Conservation (phyloP, 1,140 invertebrate genomes). For the Macrotrachela quadricornifera region DNA sequence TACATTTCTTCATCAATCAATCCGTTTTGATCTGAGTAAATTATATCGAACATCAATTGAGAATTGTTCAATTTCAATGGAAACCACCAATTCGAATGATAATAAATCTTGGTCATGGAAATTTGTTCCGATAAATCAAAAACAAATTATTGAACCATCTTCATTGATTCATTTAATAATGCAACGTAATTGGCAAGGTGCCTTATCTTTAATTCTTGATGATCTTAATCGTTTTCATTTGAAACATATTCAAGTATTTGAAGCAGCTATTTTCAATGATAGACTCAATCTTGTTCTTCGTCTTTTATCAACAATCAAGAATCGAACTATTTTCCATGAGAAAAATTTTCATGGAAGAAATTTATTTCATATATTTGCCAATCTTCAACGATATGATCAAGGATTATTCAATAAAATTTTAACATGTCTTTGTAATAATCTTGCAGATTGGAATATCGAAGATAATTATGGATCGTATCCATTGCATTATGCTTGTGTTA, state of each 20-base stretch:
- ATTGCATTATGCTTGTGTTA: constrained; percentile 29
- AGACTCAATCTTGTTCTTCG: constrained; percentile 30
- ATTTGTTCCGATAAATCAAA: too few species aligned
- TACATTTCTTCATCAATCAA: too few species aligned
- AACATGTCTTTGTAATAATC: constrained; percentile 18
- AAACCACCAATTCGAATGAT: too few species aligned
- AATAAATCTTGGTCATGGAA: too few species aligned
- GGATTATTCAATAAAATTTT: constrained; percentile 23
- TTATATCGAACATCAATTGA: too few species aligned
- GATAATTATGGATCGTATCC: constrained; percentile 28
- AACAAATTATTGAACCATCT: too few species aligned
- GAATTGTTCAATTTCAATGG: too few species aligned
- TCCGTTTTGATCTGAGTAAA: too few species aligned
- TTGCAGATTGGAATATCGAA: constrained; percentile 13
- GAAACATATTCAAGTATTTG: too few species aligned
- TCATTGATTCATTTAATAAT: constrained; percentile 18
- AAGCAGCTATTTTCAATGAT: constrained; percentile 27
- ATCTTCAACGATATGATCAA: too few species aligned
- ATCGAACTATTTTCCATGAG: constrained; percentile 12
- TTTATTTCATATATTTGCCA: constrained; percentile 25
- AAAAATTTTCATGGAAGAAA: constrained; percentile 20
- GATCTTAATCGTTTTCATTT: constrained; percentile 14
- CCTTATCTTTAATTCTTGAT: constrained; percentile 21
- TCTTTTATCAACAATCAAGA: constrained; percentile 21
- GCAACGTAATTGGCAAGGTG: constrained; percentile 22